Percentiles rank a stretch among this genome's conserved stretches.
Evolutionary conservation across 2,797 vertebrate genomes (phyloP).

Genomic region (Hemibagrus guttatus): DNA sequence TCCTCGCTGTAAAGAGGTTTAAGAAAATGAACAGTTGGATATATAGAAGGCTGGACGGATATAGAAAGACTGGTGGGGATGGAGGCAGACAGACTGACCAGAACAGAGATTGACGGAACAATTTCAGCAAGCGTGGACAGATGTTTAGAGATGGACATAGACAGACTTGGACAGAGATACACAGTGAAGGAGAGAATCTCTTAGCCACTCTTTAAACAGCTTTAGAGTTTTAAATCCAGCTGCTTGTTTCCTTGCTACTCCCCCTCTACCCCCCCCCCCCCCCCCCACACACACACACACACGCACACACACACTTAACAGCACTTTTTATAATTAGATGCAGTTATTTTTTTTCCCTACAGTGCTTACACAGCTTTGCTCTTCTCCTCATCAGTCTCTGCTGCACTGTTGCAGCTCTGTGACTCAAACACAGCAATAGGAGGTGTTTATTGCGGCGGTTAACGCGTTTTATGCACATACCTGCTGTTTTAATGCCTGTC

Average conservation of each 20-base stretch:
- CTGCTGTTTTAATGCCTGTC: constrained; percentile 40
- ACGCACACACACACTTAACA: no score
- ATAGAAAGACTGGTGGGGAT: neutral
- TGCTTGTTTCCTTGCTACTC: neutral
- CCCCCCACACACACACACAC: neutral
- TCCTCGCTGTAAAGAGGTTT: neutral
- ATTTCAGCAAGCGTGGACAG: no score
- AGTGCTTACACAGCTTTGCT: no score
- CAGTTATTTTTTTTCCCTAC: neutral
- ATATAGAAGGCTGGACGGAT: neutral
- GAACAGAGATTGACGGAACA: neutral
- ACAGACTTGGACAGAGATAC: neutral
- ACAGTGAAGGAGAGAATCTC: neutral
- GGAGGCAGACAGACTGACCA: neutral
- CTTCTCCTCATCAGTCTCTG: neutral
- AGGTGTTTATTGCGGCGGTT: constrained; percentile 44
- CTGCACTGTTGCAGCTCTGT: neutral
- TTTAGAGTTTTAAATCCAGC: neutral
- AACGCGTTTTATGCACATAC: constrained; percentile 17
- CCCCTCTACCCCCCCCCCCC: neutral
- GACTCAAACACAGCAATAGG: constrained; percentile 1
- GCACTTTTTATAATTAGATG: neutral
- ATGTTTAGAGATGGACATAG: neutral
- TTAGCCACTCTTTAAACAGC: neutral
- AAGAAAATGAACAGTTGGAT: neutral